These are phyloP conservation scores for Scaptomyza montana DNA, from an alignment of 1,140 invertebrate genomes.

Conservation along the genomic window DNA sequence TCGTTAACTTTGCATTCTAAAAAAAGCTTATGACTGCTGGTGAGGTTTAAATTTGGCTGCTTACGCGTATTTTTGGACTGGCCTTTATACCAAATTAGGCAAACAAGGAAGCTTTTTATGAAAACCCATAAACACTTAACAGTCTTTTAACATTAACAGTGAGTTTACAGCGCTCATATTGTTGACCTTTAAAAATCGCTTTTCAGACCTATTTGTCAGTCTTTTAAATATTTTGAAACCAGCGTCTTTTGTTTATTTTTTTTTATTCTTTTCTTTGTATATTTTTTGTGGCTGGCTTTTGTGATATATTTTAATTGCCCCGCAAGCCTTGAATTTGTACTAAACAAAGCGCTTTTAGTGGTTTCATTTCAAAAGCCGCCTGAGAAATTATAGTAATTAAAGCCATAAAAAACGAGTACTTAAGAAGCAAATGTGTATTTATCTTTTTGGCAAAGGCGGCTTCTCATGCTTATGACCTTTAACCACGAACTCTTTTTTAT, in stretches of 20 bases:
- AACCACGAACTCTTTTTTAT: slow-evolving; percentile 9
- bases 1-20: slow-evolving; percentile 74
- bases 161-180: slow-evolving; percentile 26
- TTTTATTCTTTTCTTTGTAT: slow-evolving; percentile 1
- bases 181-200: slow-evolving; percentile 57
- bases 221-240: slow-evolving; percentile 44
- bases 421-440: slow-evolving; percentile 52
- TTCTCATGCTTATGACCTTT: slow-evolving; percentile 37
- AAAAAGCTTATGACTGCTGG: slow-evolving; percentile 10
- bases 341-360: slow-evolving; percentile 63
- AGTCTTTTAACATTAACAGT: slow-evolving; percentile 8
- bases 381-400: slow-evolving; percentile 76
- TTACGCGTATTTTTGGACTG: slow-evolving; percentile 16
- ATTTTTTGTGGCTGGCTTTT: background rate
- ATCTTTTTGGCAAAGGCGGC: slow-evolving; percentile 23
- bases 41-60: slow-evolving; percentile 35
- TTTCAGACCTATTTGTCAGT: slow-evolving; percentile 45
- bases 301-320: slow-evolving; percentile 66
- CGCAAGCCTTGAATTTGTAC: slow-evolving; percentile 72
- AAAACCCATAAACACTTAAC: slow-evolving; percentile 16
- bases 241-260: slow-evolving; percentile 36
- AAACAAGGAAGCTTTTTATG: slow-evolving; percentile 39
- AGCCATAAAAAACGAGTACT: slow-evolving; percentile 67
- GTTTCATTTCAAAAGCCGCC: slow-evolving; percentile 46
- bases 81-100: slow-evolving; percentile 5